Base-by-base conservation (phyloP, 1,140 invertebrate species). In the Brachionus manjavacas region DNA sequence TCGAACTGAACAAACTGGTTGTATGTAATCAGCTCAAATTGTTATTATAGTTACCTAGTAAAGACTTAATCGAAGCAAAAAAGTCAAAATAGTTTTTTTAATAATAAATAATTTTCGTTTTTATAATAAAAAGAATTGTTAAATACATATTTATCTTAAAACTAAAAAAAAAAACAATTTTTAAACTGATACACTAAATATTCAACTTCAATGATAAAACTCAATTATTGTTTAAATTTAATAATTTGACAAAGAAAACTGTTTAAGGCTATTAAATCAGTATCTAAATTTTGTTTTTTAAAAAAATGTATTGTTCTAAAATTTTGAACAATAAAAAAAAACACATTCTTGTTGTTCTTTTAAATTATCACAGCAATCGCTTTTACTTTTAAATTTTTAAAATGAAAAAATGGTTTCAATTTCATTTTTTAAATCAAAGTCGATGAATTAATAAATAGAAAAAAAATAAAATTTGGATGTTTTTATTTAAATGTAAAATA, bases 1-100 rank as follows among this genome's bases (percentile, higher is more conserved):
- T 41, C 14, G 52, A 39, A 81, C 79, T 23, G 79, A 81, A 16
- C 79, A 81, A 68, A 81, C 41, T 43, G 79, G 79, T 68, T 81
- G 79, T n/a, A 64, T 81, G 35, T 81, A 81, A 31, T 52, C n/a
- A 49, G 6, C 41, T 78, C 14, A n/a, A 28, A 14, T 68, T 31
- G 12, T 31, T 31, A 23, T 68, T 68, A 25, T 39, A 43, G 39
- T 41, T 41, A 41, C 35, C 66, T 23, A 66, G 28, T 66, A 25
- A 39, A 70, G 66, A 70, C 14, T 70, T 35, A 70, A 39, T 60
- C 16, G 2, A 60, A 60, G 16, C 52, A 60, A 20, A 35, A 31
- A 60, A 60, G 52, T 60, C 20, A 60, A 60, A 16, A 60, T 9
- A 20, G 16, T 60, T 20, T 60, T 60, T 52, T 52, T 4, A 52